A percentile compares a stretch with the other conserved stretches of the same genome.
phyloP scores from a whole-genome alignment of 1,140 invertebrate species.

The Trichonephila inaurata region DNA sequence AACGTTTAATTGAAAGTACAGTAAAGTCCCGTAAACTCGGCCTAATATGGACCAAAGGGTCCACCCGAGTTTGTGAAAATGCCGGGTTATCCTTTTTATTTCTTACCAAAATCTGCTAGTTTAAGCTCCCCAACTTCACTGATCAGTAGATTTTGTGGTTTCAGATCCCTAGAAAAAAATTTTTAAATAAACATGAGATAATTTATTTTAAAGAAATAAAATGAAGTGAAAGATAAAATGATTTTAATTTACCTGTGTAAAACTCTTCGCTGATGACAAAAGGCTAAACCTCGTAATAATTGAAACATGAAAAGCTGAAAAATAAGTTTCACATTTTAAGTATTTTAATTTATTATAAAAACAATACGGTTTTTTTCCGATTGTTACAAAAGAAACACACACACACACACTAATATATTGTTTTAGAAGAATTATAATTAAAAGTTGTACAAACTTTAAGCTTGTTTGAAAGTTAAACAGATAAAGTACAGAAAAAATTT shows the following conservation, averaged over 20 bases:
- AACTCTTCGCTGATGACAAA: conserved; percentile 86
- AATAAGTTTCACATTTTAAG: conserved; percentile 74
- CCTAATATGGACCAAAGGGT: no score
- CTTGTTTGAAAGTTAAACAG: no score
- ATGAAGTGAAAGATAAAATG: not conserved
- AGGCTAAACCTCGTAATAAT: conserved; percentile 86
- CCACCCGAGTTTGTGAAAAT: no score
- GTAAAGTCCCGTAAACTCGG: no score
- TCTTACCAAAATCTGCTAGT: conserved; percentile 84
- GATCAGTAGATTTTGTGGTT: conserved; percentile 85
- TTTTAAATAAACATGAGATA: not conserved
- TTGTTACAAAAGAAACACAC: no score
- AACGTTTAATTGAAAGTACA: no score
- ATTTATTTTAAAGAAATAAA: not conserved
- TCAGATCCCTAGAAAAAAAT: conserved; percentile 83
- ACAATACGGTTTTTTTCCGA: no score
- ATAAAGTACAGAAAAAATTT: no score
- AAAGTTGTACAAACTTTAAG: no score
- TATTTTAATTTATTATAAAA: not conserved
- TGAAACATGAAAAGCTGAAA: conserved; percentile 87
- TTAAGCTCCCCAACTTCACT: conserved; percentile 87
- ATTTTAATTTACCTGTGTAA: conserved; percentile 82
- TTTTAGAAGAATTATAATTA: no score
- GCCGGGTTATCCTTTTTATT: no score
- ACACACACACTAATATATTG: no score